phyloP scores from a whole-genome alignment of 30 jellyfish, hydroid and myxozoan genomes.

The Rhopilema esculentum region DNA sequence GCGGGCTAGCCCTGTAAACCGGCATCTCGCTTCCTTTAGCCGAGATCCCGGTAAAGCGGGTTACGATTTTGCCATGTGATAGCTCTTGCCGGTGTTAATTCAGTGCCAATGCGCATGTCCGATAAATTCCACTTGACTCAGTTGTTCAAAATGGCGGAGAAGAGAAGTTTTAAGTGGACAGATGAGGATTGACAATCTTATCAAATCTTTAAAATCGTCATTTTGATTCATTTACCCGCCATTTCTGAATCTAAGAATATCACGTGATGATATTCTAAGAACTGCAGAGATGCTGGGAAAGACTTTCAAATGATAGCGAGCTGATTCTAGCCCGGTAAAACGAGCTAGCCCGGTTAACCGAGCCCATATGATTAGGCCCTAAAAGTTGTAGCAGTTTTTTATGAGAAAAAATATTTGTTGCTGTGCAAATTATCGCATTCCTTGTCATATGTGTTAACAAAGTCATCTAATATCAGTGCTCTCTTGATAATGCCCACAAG shows the following conservation, averaged over 20 bases:
- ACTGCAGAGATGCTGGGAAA: neutral
- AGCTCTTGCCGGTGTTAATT: neutral
- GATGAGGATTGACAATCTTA: neutral
- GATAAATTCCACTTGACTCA: neutral
- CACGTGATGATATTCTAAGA: neutral
- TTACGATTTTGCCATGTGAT: neutral
- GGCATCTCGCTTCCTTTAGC: neutral
- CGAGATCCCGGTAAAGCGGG: constrained; percentile 6
- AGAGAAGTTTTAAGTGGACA: neutral
- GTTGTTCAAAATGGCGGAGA: neutral
- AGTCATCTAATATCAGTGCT: no score
- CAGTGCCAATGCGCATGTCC: neutral
- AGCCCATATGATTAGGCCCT: no score
- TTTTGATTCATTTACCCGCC: neutral
- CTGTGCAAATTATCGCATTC: no score
- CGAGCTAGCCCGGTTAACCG: no score
- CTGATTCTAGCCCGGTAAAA: neutral
- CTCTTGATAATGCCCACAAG: no score
- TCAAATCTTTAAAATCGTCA: neutral
- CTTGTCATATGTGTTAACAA: no score
- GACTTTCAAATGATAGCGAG: neutral
- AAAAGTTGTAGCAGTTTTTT: no score
- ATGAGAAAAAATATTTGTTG: no score
- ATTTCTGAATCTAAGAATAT: no score
- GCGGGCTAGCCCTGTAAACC: neutral